phyloP scores from a whole-genome alignment of 2,113 vertebrate species.

The Lucifuga dentata region DNA sequence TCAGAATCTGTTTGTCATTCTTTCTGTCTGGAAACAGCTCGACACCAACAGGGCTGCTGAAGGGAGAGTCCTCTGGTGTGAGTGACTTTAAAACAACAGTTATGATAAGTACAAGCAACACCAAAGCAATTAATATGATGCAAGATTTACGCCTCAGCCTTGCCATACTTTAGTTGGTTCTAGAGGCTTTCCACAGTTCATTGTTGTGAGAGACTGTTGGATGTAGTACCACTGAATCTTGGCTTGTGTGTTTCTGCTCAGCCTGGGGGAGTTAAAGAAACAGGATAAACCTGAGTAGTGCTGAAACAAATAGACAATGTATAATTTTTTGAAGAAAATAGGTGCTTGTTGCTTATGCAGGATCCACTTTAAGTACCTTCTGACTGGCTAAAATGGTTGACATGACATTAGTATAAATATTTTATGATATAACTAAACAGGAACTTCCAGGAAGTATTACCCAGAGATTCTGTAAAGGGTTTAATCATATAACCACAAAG shows the following conservation, averaged over 20 bases:
- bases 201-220: constrained; percentile 30
- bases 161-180: constrained; percentile 85
- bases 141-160: constrained; percentile 92
- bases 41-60: constrained; percentile 82
- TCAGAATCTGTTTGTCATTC: constrained; percentile 42
- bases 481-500: too few relatives aligned
- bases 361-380: too few relatives aligned
- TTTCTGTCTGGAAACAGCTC: constrained; percentile 81
- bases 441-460: too few relatives aligned
- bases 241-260: not conserved
- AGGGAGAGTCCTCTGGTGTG: constrained; percentile 84
- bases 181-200: constrained; percentile 44
- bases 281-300: not conserved
- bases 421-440: too few relatives aligned
- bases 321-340: too few relatives aligned
- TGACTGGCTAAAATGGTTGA: too few relatives aligned
- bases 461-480: too few relatives aligned
- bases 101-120: constrained; percentile 88
- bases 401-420: too few relatives aligned
- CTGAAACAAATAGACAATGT: not conserved
- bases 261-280: constrained; percentile 42
- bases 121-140: constrained; percentile 85
- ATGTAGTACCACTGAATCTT: constrained; percentile 6
- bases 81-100: constrained; percentile 90
- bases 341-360: too few relatives aligned